phyloP scores from a whole-genome alignment of 2,113 vertebrate genomes.

The Delphinus delphis region DNA sequence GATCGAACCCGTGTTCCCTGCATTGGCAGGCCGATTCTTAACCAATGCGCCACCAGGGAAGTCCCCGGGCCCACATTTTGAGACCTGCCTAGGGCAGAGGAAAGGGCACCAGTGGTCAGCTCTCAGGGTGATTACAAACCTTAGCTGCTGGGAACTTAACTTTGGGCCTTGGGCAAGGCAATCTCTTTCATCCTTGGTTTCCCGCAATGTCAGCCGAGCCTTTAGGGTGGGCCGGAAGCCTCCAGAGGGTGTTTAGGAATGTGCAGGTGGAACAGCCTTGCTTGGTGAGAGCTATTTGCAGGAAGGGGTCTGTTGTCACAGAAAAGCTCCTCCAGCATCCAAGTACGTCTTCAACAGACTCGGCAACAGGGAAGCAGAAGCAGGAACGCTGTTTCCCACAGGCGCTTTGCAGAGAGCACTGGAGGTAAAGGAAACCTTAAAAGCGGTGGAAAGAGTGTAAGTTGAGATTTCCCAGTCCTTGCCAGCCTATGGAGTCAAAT shows the following conservation, averaged over 20 bases:
- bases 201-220: background rate
- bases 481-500: conserved; percentile 9
- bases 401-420: background rate
- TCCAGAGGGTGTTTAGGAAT: background rate
- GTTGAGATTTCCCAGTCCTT: conserved; percentile 34
- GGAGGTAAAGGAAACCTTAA: background rate
- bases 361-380: background rate
- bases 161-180: background rate
- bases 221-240: accelerated
- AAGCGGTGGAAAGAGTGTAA: background rate
- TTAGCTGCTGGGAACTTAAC: background rate
- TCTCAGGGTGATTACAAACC: background rate
- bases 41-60: no score
- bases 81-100: background rate
- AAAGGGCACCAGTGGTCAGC: background rate
- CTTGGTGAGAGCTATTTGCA: background rate
- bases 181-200: background rate
- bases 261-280: background rate
- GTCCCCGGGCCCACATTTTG: background rate
- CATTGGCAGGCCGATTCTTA: no score
- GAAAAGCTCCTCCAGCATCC: background rate
- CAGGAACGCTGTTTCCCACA: background rate
- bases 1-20: no score
- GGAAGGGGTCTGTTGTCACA: background rate
- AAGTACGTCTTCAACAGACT: background rate